phyloP scores from a whole-genome alignment of 2,797 vertebrate genomes.

The Valencia hispanica region DNA sequence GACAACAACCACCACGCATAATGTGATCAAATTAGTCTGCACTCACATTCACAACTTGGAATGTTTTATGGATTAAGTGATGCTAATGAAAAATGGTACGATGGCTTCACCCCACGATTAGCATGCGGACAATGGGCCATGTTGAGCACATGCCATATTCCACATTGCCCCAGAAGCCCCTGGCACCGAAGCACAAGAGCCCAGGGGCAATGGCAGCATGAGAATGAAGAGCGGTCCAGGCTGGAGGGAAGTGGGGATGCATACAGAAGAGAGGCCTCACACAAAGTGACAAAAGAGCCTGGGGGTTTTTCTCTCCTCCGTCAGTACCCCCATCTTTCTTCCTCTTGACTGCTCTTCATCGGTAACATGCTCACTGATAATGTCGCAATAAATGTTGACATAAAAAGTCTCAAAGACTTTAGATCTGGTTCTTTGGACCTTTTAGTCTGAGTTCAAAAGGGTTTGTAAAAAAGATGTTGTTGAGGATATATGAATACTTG shows the following conservation, averaged over 20 bases:
- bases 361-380: constrained; percentile 60
- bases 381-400: constrained; percentile 26
- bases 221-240: constrained; percentile 77
- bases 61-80: constrained; percentile 67
- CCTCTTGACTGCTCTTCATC: constrained; percentile 65
- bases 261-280: constrained; percentile 84
- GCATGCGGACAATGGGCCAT: constrained; percentile 78
- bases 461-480: neutral
- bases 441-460: neutral
- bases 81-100: constrained; percentile 70
- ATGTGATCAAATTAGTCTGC: constrained; percentile 61
- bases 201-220: constrained; percentile 80
- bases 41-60: constrained; percentile 50
- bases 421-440: constrained; percentile 24
- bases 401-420: constrained; percentile 15
- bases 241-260: constrained; percentile 74
- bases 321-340: constrained; percentile 70
- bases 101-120: constrained; percentile 72
- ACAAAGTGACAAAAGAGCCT: constrained; percentile 81
- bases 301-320: constrained; percentile 68
- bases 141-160: constrained; percentile 77
- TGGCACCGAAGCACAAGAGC: constrained; percentile 77
- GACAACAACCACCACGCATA: constrained; percentile 36
- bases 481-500: neutral
- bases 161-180: constrained; percentile 75